Evolutionary conservation across 2,797 vertebrate genomes (phyloP).

Genomic region (Sebastes cheni): DNA sequence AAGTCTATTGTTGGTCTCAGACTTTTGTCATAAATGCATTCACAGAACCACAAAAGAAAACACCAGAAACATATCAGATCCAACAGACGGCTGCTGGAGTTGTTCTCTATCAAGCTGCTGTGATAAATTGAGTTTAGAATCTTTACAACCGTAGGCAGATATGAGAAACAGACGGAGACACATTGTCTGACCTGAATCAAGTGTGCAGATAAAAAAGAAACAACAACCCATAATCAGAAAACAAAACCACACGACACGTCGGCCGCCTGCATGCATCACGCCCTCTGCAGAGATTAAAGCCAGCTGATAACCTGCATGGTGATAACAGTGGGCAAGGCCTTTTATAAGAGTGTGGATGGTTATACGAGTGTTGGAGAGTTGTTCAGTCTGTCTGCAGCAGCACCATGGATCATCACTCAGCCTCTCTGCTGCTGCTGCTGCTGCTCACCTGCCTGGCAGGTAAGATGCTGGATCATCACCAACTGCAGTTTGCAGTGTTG

Average conservation of each 20-base stretch:
- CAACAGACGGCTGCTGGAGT: neutral
- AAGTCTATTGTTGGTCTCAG: too few relatives aligned
- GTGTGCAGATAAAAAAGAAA: constrained; percentile 10
- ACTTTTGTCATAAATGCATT: neutral
- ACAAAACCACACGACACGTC: neutral
- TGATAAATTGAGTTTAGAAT: neutral
- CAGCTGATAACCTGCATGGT: constrained; percentile 28
- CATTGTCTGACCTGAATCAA: neutral
- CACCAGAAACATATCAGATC: neutral
- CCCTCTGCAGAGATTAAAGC: constrained; percentile 17
- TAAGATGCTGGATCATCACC: constrained; percentile 1
- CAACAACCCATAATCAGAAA: neutral
- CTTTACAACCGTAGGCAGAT: neutral
- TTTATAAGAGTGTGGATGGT: constrained; percentile 15
- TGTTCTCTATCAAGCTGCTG: neutral
- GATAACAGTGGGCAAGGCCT: constrained; percentile 33
- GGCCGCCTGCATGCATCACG: neutral
- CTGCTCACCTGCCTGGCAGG: constrained; percentile 49
- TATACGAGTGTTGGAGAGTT: neutral
- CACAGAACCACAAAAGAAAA: neutral
- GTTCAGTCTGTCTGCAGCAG: neutral
- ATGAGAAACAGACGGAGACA: neutral
- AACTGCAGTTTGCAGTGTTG: neutral
- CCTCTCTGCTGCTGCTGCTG: neutral
- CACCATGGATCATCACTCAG: constrained; percentile 26